Conservation (phyloP, 2,797 vertebrate species). For the Semaprochilodus insignis region DNA sequence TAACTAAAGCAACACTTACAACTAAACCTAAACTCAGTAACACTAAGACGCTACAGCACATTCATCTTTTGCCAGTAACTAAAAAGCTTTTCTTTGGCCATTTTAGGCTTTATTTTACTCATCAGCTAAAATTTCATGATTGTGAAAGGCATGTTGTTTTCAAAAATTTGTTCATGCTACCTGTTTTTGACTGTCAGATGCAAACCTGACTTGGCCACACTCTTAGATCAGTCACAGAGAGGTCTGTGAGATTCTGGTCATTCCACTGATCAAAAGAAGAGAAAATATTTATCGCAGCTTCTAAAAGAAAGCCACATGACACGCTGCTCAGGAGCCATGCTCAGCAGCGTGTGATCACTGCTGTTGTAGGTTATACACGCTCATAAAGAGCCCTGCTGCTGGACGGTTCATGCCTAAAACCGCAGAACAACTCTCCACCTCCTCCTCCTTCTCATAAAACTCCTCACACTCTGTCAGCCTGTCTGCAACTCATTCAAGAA, state of each 20-base stretch:
- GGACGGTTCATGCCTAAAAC: constrained; percentile 6
- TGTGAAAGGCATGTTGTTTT: no score
- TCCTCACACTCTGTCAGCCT: background rate
- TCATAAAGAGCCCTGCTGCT: constrained; percentile 9
- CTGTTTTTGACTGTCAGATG: background rate
- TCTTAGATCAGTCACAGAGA: constrained; percentile 3
- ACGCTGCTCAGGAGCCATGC: background rate
- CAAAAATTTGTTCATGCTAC: no score
- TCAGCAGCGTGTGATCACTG: background rate
- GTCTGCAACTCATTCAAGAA: background rate
- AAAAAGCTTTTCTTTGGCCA: no score
- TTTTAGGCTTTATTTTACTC: no score
- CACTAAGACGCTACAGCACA: background rate
- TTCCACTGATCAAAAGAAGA: background rate
- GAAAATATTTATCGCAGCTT: background rate
- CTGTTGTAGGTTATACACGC: constrained; percentile 5
- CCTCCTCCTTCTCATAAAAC: constrained; percentile 15
- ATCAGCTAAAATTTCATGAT: no score
- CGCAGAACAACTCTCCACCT: constrained; percentile 17
- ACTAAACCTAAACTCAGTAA: no score
- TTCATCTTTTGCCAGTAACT: background rate
- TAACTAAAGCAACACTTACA: no score
- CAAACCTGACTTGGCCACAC: background rate
- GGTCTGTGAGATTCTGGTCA: background rate
- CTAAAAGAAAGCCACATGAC: background rate